Evolutionary conservation across 2,797 vertebrate genomes (phyloP), one percentile per base, ranked within the genome.

Genomic region (Lophotriccus pileatus): DNA sequence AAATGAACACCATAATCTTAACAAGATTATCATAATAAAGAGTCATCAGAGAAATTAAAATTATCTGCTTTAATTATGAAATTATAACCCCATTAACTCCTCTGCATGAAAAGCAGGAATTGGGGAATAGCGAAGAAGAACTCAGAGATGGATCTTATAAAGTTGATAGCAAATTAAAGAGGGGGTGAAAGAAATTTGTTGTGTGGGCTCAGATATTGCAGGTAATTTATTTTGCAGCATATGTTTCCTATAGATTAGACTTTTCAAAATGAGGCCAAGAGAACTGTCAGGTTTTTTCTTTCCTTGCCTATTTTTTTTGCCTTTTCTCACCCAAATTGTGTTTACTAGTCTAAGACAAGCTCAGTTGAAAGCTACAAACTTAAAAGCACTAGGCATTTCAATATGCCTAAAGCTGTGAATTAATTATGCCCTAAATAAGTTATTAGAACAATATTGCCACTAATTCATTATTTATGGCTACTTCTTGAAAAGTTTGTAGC

Each of bases 401-500:
- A 97, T 96, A 97, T 84, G 78, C 92, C 62, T 80, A 97, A 97
- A 98, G 96, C 97, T 97, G 97, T 98, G 96, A 98, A 98, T 98
- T 98, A 98, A 98, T 98, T 98, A 98, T 98, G 94, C 72, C 25
- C 70, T 96, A 98, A 98, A 97, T 97, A 98, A 96, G 94, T 98
- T 98, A 98, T 98, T 98, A 97, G 92, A 97, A 98, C 91, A 97
- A 97, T 97, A 95, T 98, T 97, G 96, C 95, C 95, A 97, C 91
- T 97, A 96, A 98, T 98, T 95, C 93, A 98, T 98, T 98, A 98
- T 98, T 98, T 98, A 98, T 97, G 64, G 41, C 55, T 97, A 97
- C 75, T 95, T 96, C 90, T 97, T 98, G 96, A 97, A 98, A 98
- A 98, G 97, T 98, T 95, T 91, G 70, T 97, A 97, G 97, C 69